Evolutionary conservation across 2,113 vertebrate genomes (phyloP), one percentile per base, ranked within the genome.

Genomic region (Eleginops maclovinus): DNA sequence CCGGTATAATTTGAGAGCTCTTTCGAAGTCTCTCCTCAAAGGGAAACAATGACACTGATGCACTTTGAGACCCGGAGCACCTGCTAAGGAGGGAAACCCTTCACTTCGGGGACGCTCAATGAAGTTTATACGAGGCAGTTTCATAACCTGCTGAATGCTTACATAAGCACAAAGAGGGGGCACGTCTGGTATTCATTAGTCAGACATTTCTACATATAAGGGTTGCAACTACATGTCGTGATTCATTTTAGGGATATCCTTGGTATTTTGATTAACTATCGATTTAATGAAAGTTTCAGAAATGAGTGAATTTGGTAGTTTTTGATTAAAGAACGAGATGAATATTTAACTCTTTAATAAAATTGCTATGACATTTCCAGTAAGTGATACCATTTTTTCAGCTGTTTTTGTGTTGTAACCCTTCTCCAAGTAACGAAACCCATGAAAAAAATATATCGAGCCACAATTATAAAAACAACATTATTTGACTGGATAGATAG

Each of bases 1-100:
- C 79, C 74, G 55, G 80, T 86, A 75, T 90, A 83, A 92, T 92
- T 87, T 86, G 79, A 87, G 86, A 84, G 79, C 85, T 77, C 84
- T 87, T 90, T 86, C 74, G 75, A 92, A 90, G 83, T 83, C 87
- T 82, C 75, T 84, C 78, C 82, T 90, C 75, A 86, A 89, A 90
- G 82, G 87, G 79, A 86, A 90, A 89, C 86, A 89, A 92, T 89
- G 87, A 90, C 81, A 77, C 77, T 79, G 72, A 72, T 82, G 79
- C 75, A 79, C 83, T 89, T 82, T 75, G 78, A 88, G 85, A 85
- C 81, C 28, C 56, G 22, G 64, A 84, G 64, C 73, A 84, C 77
- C 83, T 89, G 86, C 50, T 59, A 28, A 43, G 84, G 82, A 89
- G 88, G 86, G 90, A 92, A 92, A 84, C 70, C 73, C 64, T 78